Evolutionary conservation across 1,140 invertebrate genomes (phyloP).

Genomic region (Chironomus tepperi): DNA sequence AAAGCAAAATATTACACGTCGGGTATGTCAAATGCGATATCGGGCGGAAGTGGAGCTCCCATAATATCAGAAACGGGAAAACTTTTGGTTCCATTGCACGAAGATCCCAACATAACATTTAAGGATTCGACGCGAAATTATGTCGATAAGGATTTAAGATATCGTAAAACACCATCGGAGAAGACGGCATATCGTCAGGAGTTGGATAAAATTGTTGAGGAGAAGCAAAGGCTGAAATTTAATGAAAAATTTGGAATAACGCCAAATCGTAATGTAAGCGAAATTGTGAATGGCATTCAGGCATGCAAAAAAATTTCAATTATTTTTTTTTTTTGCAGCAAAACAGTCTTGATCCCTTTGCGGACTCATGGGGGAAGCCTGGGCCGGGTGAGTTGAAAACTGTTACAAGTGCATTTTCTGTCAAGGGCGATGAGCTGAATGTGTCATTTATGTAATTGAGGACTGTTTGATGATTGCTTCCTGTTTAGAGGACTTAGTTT

Average conservation of each 20-base stretch:
- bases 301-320: not conserved
- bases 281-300: not conserved
- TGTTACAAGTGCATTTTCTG: no score
- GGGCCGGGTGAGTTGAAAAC: slow-evolving; percentile 42
- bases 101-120: slow-evolving; percentile 44
- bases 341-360: slow-evolving; percentile 30
- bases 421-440: no score
- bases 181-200: slow-evolving; percentile 37
- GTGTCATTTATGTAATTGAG: no score
- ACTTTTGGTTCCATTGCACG: slow-evolving; percentile 40
- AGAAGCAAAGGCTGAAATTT: slow-evolving; percentile 28
- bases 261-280: slow-evolving; percentile 28
- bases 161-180: slow-evolving; percentile 40
- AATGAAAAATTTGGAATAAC: slow-evolving; percentile 28
- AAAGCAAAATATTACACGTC: slow-evolving; percentile 32
- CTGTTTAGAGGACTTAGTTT: no score
- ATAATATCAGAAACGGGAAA: slow-evolving; percentile 37
- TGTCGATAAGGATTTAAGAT: slow-evolving; percentile 44
- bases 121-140: slow-evolving; percentile 40
- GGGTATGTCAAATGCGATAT: slow-evolving; percentile 30
- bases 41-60: slow-evolving; percentile 36
- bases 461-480: no score
- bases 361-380: slow-evolving; percentile 47
- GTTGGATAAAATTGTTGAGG: slow-evolving; percentile 40
- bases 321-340: slow-evolving; percentile 18